Evolutionary conservation across 2,113 vertebrate species (phyloP), one percentile per base, ranked within the genome.

Genomic region (Mola mola): DNA sequence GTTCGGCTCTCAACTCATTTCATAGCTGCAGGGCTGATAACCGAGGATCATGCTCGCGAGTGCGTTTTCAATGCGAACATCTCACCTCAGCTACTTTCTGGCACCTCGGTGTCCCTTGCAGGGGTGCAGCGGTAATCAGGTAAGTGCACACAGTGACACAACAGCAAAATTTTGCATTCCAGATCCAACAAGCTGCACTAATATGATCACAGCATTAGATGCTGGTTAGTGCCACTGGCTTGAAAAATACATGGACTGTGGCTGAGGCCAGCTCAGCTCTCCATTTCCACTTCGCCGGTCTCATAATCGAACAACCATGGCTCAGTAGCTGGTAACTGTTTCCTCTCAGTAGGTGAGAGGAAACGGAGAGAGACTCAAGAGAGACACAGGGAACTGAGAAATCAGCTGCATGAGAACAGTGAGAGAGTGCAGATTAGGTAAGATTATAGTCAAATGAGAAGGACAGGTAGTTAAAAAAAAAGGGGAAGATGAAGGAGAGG

Each of bases 261-360:
- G 52, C 59, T 19, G 12, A 4, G 13, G 47, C 52, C n/a, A 37
- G 56, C 46, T 63, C 24, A 20, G 33, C 29, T 68, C 60, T 68
- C 47, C 47, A 19, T 66, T 57, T 52, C 20, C 22, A 46, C 56
- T 78, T 77, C 22, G 3, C 68, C 17, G 21, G 21, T 38, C 77
- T 85, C 64, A 72, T 83, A 87, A 84, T 65, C 66, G 16, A 72
- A 62, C 69, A 55, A 74, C 81, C 70, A 76, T 42, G 26, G 52
- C 64, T 75, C 72, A 71, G 44, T 43, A 28, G 56, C 61, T 53
- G 31, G 56, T 6, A 24, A 67, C 57, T 34, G 55, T 51, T 43
- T 63, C 58, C 24, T 48, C 55, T 75, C 74, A 75, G 80, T 71
- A 82, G 78, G 73, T 82, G 70, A 64, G 81, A 66, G 65, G 68